Evolutionary conservation across 1,140 invertebrate genomes (phyloP), one percentile per base, ranked within the genome.

Genomic region (Tribolium castaneum): DNA sequence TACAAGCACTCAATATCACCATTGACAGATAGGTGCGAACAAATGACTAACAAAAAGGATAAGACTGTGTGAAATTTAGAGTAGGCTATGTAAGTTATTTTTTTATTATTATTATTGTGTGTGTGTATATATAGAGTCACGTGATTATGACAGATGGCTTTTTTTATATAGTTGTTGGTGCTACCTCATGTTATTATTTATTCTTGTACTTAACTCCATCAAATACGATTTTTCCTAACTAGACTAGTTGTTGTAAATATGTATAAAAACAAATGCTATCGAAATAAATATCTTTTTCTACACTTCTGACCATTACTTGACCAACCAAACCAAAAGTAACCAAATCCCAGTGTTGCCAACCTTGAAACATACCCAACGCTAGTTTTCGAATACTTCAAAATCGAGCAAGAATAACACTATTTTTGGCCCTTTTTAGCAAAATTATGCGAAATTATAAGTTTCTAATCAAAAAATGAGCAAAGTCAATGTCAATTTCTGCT

Each of bases 1-100:
- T 80, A 3, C 34, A 54, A 39, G 72, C 72, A 13, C 70, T 77
- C 9, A 80, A 79, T 14, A 54, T 70, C 19, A 56, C 39, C 1
- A 62, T 75, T 35, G 56, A 75, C 52, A 75, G 73, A 75, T 75
- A 75, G 56, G 22, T 22, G 6, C 16, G 5, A 52, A 52, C 10
- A 52, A n/a, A 52, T 10, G 9, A 45, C n/a, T 14, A 66, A 12
- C n/a, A 66, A 13, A 12, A 66, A 3, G 25, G 59, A 66, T 35
- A 66, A 66, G 59, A 66, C 59, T 66, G 59, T 59, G 14, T 66
- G 10, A 35, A 34, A 34, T 66, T 35, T 66, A 30, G 10, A 66
- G 59, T 66, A 66, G 59, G 30, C 19, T 59, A 66, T 34, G 30
- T 66, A 66, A 66, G 59, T 66, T 66, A 66, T 66, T 66, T 66